phyloP scores from a whole-genome alignment of 1,140 invertebrate genomes.

The Lepidurus couesii region DNA sequence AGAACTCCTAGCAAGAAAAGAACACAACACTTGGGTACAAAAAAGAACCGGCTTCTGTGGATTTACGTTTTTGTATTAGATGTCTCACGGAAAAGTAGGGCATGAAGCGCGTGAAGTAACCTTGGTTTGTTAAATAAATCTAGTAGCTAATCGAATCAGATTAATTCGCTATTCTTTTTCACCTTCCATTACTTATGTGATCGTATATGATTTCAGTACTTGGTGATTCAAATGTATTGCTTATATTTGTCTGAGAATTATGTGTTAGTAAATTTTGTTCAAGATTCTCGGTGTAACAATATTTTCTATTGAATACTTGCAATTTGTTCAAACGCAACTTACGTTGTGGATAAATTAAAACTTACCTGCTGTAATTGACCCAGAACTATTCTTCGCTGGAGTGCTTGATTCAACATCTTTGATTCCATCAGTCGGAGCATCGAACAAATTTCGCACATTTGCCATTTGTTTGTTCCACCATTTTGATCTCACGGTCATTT shows the following conservation, averaged over 20 bases:
- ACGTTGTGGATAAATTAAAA: neutral
- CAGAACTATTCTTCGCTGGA: neutral
- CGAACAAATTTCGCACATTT: neutral
- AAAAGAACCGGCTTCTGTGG: constrained; percentile 1
- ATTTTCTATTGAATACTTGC: too few species aligned
- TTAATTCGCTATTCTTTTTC: too few species aligned
- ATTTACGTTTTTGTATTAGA: neutral
- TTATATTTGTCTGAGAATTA: too few species aligned
- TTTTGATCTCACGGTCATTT: neutral
- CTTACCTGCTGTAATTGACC: neutral
- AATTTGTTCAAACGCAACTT: too few species aligned
- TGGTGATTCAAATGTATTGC: too few species aligned
- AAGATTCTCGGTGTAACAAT: too few species aligned
- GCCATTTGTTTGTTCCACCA: neutral
- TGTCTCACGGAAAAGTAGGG: constrained; percentile 16
- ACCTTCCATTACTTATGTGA: too few species aligned
- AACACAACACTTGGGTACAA: neutral
- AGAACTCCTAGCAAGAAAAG: neutral
- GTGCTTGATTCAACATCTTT: neutral
- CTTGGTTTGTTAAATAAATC: neutral
- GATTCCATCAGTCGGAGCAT: neutral
- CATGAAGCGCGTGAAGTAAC: neutral
- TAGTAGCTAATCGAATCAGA: too few species aligned
- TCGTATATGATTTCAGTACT: too few species aligned
- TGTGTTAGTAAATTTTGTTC: too few species aligned